Evolutionary conservation across 2,888 invertebrate species (phyloP).

Genomic region (Carpatolechia fugitivella): DNA sequence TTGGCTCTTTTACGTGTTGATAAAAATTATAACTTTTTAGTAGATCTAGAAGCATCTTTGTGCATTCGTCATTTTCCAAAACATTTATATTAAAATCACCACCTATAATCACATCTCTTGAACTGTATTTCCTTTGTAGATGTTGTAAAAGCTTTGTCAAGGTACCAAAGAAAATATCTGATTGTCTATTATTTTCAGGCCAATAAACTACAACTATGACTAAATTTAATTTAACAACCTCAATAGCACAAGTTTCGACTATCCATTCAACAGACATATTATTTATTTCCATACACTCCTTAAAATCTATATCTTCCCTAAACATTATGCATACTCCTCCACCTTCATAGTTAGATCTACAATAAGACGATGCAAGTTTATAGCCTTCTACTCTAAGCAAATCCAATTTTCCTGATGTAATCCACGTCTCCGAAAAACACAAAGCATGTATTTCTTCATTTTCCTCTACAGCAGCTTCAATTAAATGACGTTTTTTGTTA

Average conservation of each 20-base stretch:
- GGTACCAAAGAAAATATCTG: background rate
- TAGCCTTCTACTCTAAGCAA: background rate
- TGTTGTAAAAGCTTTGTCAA: background rate
- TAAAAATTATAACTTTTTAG: background rate
- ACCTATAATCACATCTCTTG: background rate
- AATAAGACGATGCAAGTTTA: background rate
- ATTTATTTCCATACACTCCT: background rate
- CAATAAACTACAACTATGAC: background rate
- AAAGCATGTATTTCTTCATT: background rate
- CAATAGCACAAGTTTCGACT: background rate
- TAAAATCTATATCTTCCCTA: background rate
- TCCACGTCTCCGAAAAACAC: background rate
- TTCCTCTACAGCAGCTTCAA: background rate
- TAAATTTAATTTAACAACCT: background rate
- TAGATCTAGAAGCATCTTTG: background rate
- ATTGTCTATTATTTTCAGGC: background rate
- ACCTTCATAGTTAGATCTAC: background rate
- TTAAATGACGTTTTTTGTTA: background rate
- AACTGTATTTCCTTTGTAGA: background rate
- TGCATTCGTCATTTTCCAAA: background rate
- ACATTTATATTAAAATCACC: constrained; percentile 7
- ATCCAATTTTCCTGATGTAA: background rate
- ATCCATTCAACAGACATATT: background rate
- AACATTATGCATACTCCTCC: background rate
- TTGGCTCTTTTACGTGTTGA: background rate